Evolutionary conservation across 2,113 vertebrate genomes (phyloP), one percentile per base, ranked within the genome.

Genomic region (Thomomys bottae): DNA sequence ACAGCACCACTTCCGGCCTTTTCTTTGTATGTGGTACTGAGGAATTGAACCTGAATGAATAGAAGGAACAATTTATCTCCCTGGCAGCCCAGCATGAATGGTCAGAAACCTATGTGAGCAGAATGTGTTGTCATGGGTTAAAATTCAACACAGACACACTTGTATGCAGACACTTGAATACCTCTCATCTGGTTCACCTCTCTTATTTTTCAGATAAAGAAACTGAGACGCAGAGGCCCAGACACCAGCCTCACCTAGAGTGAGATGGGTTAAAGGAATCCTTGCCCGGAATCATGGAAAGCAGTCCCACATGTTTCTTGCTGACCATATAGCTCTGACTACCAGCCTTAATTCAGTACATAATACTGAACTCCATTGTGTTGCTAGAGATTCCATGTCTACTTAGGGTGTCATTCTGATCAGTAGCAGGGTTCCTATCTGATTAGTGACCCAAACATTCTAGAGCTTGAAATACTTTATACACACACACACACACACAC

Each of bases 201-300:
- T 78, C 34, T 83, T 36, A 15, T 34, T 75, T 89, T 83, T 34
- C 36, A 84, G 32, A 40, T 68, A 12, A 82, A 80, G 54, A 76
- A 77, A 59, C 61, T 34, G 82, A 77, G 49, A 72, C 28, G 17
- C 63, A 76, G 38, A 77, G 59, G 21, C 28, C 23, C 15, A 26
- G 38, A 73, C 28, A 70, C 34, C 87, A 71, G 42, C 36, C 49
- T 17, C 18, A 36, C 73, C 70, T 90, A 54, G 57, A 71, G 42
- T 23, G 66, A 61, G 49, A 34, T 45, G 3, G n/a, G 32, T 34
- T 72, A 36, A 89, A 76, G 24, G 20, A 36, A 34, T 17, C 28
- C 14, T 6, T 5, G 2, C 10, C 28, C 40, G 30, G 67, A 75
- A 57, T n/a, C 63, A 9, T 34, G n/a, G 88, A 70, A 71, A 87